These are phyloP conservation scores for Nephila pilipes DNA, from an alignment of 1,140 invertebrate species.

Conservation along the genomic window DNA sequence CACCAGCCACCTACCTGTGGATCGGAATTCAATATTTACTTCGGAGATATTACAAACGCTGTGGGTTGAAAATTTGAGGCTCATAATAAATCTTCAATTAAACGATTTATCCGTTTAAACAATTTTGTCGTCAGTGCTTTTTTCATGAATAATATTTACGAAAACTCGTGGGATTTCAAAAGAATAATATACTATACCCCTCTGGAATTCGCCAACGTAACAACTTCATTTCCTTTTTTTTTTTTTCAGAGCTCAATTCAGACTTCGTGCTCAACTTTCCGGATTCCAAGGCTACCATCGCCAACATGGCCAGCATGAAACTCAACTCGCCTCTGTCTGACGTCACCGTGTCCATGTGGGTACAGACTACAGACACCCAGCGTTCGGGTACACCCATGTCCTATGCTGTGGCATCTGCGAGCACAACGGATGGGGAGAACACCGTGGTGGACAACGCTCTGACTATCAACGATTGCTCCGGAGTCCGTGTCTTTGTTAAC, in stretches of 20 bases:
- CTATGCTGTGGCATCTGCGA: slow-evolving; percentile 38
- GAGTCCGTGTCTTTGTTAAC: slow-evolving; percentile 59
- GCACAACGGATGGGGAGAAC: background rate
- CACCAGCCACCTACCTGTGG: too few species aligned
- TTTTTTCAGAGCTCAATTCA: slow-evolving; percentile 36
- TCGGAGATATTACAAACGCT: too few species aligned
- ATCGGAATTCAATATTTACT: too few species aligned
- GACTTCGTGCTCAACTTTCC: slow-evolving; percentile 70
- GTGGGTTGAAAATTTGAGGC: too few species aligned
- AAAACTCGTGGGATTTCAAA: too few species aligned
- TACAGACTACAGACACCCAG: slow-evolving; percentile 51
- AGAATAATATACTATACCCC: too few species aligned
- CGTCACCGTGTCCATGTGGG: slow-evolving; percentile 64
- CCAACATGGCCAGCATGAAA: slow-evolving; percentile 46
- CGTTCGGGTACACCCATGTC: slow-evolving; percentile 53
- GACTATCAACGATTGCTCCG: slow-evolving; percentile 57
- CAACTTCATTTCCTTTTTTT: too few species aligned
- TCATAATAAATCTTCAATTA: too few species aligned
- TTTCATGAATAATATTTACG: too few species aligned
- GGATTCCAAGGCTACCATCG: slow-evolving; percentile 10
- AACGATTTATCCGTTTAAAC: too few species aligned
- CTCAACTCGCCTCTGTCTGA: slow-evolving; percentile 32
- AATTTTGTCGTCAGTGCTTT: too few species aligned
- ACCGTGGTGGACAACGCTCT: slow-evolving; percentile 59
- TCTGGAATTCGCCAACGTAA: too few species aligned